Conservation (phyloP, 1,140 invertebrate genomes). For the Anthonomus grandis region DNA sequence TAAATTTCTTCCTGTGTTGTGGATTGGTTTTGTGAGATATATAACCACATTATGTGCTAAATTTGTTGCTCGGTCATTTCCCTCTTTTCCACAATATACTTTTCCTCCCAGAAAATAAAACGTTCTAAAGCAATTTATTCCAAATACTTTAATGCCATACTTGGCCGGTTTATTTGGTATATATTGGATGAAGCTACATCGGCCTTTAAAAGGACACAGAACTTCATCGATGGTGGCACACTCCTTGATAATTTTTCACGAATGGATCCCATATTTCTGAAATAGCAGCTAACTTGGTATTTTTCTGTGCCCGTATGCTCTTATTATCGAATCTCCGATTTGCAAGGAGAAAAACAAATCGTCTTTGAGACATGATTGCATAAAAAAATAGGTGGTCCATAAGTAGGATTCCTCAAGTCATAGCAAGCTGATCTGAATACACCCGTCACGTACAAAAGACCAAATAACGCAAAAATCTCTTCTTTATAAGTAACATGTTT, state of each 20-base stretch:
- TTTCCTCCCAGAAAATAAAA: no score
- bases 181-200: background rate
- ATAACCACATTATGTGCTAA: background rate
- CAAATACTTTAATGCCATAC: background rate
- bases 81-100: background rate
- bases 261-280: no score
- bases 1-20: background rate
- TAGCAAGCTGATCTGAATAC: background rate
- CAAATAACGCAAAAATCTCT: background rate
- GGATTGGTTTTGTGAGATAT: background rate
- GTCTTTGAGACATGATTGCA: background rate
- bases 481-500: no score
- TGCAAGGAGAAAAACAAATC: background rate
- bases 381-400: background rate
- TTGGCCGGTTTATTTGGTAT: no score
- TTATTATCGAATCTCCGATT: background rate
- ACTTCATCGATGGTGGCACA: no score
- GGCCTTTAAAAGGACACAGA: background rate
- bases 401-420: background rate
- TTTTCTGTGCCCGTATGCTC: background rate
- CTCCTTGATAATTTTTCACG: background rate
- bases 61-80: background rate
- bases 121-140: background rate
- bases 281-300: no score
- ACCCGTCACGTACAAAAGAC: background rate